Percentiles rank a stretch among this genome's conserved stretches.
phyloP scores from a whole-genome alignment of 2,797 vertebrate species.

The Hyperoplus lanceolatus region DNA sequence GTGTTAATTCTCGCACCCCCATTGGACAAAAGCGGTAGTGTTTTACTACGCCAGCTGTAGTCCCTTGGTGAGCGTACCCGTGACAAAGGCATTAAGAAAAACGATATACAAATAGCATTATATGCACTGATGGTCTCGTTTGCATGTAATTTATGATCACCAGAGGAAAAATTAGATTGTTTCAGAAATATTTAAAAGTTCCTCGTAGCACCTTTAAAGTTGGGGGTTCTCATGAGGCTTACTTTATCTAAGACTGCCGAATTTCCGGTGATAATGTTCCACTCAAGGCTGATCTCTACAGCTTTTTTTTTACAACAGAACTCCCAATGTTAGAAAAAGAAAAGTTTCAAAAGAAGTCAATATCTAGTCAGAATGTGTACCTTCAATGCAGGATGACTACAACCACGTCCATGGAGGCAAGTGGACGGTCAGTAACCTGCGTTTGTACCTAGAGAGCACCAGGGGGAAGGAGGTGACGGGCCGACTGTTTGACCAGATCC shows the following conservation, averaged over 20 bases:
- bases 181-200: too few species aligned
- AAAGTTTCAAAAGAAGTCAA: not conserved
- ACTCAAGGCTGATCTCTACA: not conserved
- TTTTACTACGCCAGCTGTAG: too few species aligned
- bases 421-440: slow-evolving; percentile 96
- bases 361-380: slow-evolving; percentile 24
- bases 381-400: slow-evolving; percentile 92
- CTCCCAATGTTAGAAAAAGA: not conserved
- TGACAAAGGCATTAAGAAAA: too few species aligned
- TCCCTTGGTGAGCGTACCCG: too few species aligned
- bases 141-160: too few species aligned
- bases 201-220: too few species aligned
- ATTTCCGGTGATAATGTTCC: not conserved
- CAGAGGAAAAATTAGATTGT: too few species aligned
- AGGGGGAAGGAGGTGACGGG: slow-evolving; percentile 94
- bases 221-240: not conserved
- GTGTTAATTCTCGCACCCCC: too few species aligned
- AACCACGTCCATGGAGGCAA: slow-evolving; percentile 98
- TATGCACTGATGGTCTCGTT: too few species aligned
- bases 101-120: too few species aligned
- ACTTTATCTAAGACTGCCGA: not conserved
- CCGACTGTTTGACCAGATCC: slow-evolving; percentile 96
- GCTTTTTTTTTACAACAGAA: slow-evolving; percentile 1
- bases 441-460: slow-evolving; percentile 97
- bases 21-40: too few species aligned